Conservation (phyloP, 2,797 vertebrate genomes). For the Gobionotothen gibberifrons region DNA sequence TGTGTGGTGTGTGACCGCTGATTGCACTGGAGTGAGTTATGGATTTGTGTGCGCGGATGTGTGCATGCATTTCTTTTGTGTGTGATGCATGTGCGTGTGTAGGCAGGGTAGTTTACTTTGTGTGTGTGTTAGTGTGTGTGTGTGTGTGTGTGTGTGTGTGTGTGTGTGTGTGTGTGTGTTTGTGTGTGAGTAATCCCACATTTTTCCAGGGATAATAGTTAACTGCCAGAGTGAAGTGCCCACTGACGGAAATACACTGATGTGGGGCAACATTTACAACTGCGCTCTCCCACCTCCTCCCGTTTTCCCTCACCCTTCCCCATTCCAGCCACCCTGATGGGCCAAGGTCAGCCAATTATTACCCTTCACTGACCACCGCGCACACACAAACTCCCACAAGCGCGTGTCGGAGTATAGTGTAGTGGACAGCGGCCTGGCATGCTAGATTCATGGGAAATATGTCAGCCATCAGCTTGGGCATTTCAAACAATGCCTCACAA, state of each 20-base stretch:
- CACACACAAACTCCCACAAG: constrained; percentile 24
- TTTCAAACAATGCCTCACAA: constrained; percentile 85
- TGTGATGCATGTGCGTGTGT: constrained; percentile 13
- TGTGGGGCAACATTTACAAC: constrained; percentile 72
- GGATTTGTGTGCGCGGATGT: constrained; percentile 25
- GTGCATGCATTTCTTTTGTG: not conserved
- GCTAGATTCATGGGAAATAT: constrained; percentile 82
- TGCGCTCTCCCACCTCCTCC: constrained; percentile 30
- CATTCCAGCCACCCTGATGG: constrained; percentile 68
- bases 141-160: constrained; percentile 15
- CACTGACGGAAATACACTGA: constrained; percentile 65
- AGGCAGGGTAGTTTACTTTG: not conserved
- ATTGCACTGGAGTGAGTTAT: constrained; percentile 39
- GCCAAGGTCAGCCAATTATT: constrained; percentile 84
- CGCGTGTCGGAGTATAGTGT: constrained; percentile 69
- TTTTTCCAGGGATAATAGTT: constrained; percentile 53
- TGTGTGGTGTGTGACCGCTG: constrained; percentile 7
- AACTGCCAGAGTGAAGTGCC: constrained; percentile 51
- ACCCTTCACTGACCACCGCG: constrained; percentile 75
- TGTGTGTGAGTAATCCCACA: constrained; percentile 2
- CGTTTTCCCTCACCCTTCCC: constrained; percentile 44
- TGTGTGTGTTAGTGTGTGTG: constrained; percentile 13
- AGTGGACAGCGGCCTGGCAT: constrained; percentile 77
- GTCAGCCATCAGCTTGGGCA: constrained; percentile 81
- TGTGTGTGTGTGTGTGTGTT: constrained; percentile 4